Base-by-base conservation (phyloP, 2,797 vertebrate genomes). In the Chelidonichthys spinosus region DNA sequence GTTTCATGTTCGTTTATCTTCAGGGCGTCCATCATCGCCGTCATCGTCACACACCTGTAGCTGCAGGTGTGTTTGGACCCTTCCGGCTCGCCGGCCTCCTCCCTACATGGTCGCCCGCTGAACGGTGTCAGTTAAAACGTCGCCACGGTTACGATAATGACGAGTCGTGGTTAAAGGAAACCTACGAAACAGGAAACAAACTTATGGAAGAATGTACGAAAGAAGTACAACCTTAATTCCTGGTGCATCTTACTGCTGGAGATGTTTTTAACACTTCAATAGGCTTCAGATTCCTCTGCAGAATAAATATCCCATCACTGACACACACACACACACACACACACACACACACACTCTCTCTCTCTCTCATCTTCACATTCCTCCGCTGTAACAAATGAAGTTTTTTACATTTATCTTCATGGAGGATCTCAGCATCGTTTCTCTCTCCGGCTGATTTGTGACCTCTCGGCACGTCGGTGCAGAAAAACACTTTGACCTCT, bases 371-470 rank as follows among this genome's bases (percentile, higher is more conserved):
- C 54, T 33, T 50, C 32, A 59, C 59, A 76, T 49, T 72, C 47
- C 42, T 63, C 43, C 9, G 4, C 58, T 11, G 15, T 37, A 50
- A 76, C 54, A 69, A 40, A 69, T 49, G n/a, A 36, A 9, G 25
- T 25, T 25, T 25, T 25, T 25, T 25, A 25, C 25, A 25, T 25
- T 25, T 25, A 25, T 25, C 25, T 25, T 25, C 25, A 25, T 25
- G 25, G 25, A 25, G 1, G 25, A 25, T 25, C 25, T 25, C 25
- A 25, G 25, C 25, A 25, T 25, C 25, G 25, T 25, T 25, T 25
- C 25, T 25, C 25, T 25, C 25, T 25, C 25, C 25, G 2, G 25
- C 25, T 81, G 69, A 73, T 79, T 82, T 70, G 72, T 85, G 72
- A 59, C 65, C 68, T 58, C 60, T 7, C 25, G 2, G 70, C 58